Evolutionary conservation across 1,140 invertebrate genomes (phyloP).

Genomic region (Gerris buenoi): DNA sequence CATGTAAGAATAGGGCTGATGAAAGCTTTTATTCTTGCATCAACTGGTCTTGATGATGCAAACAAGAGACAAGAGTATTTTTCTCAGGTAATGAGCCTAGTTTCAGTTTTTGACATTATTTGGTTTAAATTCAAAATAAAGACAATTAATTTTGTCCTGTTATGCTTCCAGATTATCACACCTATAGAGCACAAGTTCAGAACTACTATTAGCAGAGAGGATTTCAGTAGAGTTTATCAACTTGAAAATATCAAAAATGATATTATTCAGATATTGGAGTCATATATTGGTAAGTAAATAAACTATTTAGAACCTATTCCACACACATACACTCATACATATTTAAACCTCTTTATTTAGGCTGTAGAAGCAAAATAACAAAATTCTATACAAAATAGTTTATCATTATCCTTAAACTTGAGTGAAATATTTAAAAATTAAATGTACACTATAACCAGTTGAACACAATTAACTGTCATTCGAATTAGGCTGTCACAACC

Average conservation of each 20-base stretch:
- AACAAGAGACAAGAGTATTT: conserved; percentile 33
- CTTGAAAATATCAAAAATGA: conserved; percentile 40
- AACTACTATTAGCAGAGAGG: conserved; percentile 36
- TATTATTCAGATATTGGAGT: conserved; percentile 47
- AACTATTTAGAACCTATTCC: too few species aligned
- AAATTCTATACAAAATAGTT: too few species aligned
- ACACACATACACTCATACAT: too few species aligned
- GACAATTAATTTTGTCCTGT: conserved; percentile 4
- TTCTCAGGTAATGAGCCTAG: conserved; percentile 24
- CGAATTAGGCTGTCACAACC: too few species aligned
- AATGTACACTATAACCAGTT: too few species aligned
- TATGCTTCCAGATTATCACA: conserved; percentile 36
- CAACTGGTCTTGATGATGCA: conserved; percentile 27
- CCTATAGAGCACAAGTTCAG: conserved; percentile 43
- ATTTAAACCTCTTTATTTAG: too few species aligned
- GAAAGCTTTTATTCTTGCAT: conserved; percentile 36
- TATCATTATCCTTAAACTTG: too few species aligned
- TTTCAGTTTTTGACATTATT: not conserved
- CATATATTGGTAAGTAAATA: conserved; percentile 42
- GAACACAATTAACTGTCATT: too few species aligned
- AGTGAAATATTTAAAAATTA: too few species aligned
- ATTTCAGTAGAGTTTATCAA: conserved; percentile 41
- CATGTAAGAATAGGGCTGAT: conserved; percentile 34
- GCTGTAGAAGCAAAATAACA: too few species aligned
- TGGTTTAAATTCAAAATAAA: not conserved